Conservation (phyloP, 2,888 invertebrate species). For the Toxonevra muliebris region DNA sequence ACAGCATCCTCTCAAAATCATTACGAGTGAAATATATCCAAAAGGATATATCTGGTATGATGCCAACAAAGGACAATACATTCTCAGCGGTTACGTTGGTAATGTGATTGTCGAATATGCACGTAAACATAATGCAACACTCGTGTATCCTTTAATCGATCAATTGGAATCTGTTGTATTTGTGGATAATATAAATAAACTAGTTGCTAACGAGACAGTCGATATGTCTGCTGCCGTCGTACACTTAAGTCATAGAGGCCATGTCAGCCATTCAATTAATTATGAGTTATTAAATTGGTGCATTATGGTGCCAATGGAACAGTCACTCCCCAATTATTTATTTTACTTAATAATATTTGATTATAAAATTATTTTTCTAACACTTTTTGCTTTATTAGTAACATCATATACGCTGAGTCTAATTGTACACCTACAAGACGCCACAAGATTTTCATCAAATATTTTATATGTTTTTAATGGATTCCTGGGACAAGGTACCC, state of each 20-base stretch:
- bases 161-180: not conserved
- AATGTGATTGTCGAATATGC: constrained; percentile 7
- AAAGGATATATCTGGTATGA: not conserved
- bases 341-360: constrained; percentile 39
- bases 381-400: not conserved
- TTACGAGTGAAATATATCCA: not conserved
- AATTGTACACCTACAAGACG: no score
- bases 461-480: not conserved
- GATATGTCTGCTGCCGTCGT: not conserved
- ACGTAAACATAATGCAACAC: constrained; percentile 10
- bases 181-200: not conserved
- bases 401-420: not conserved
- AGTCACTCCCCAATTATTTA: constrained; percentile 32
- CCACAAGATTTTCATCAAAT: no score
- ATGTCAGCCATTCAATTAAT: not conserved
- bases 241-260: not conserved
- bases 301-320: constrained; percentile 35
- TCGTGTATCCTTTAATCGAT: not conserved
- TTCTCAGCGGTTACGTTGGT: constrained; percentile 12
- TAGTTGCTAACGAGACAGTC: not conserved
- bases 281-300: constrained; percentile 14
- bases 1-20: not conserved
- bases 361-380: constrained; percentile 1
- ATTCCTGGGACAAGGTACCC: constrained; percentile 16
- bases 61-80: not conserved